Conservation (phyloP, 2,797 vertebrate species). For the Luscinia megarhynchos region DNA sequence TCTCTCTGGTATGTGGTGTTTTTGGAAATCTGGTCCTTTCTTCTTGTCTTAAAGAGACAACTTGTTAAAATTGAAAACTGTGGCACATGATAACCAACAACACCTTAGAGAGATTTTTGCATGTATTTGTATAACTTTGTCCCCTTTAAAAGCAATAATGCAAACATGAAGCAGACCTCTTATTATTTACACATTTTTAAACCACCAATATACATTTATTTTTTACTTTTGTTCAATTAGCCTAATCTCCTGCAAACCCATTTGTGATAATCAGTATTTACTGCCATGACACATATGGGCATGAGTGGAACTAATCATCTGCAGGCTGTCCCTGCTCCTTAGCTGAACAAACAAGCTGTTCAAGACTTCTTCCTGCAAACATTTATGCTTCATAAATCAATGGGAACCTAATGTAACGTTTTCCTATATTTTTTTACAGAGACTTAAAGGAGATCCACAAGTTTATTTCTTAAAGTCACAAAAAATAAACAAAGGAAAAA, state of each 20-base stretch:
- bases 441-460: neutral
- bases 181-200: neutral
- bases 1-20: neutral
- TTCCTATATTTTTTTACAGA: neutral
- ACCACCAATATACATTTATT: neutral
- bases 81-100: neutral
- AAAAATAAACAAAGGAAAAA: neutral
- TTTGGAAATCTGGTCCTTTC: neutral
- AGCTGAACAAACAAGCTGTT: slow-evolving; percentile 13
- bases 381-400: slow-evolving; percentile 12
- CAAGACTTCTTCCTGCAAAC: neutral
- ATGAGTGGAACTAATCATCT: neutral
- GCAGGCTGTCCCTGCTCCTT: neutral
- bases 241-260: neutral
- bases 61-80: neutral
- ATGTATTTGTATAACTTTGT: neutral
- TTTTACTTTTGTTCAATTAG: slow-evolving; percentile 26
- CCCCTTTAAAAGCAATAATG: neutral
- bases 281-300: neutral
- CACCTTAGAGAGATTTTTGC: neutral
- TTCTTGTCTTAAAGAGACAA: neutral
- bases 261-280: slow-evolving; percentile 19
- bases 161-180: neutral
- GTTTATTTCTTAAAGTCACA: neutral
- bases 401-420: neutral